Evolutionary conservation across 2,888 invertebrate genomes (phyloP).

Genomic region (Fabriciana adippe): DNA sequence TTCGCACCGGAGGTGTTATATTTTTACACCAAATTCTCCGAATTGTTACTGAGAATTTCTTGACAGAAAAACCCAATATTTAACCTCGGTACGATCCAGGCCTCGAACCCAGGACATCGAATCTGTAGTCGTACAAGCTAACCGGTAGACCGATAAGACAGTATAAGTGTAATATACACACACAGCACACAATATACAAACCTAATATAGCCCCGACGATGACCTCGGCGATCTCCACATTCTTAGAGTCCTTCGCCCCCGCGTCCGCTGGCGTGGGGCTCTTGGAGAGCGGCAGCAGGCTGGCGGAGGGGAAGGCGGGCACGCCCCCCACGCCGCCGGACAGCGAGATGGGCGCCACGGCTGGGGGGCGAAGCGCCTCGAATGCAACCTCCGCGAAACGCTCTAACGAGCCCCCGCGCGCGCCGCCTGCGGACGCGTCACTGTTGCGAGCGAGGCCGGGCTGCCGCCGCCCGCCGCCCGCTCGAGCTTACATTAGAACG

Average conservation of each 20-base stretch:
- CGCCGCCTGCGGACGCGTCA: slow-evolving; percentile 79
- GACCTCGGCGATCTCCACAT: slow-evolving; percentile 97
- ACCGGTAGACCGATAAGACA: not conserved
- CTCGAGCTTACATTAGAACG: slow-evolving; percentile 66
- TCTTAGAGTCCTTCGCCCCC: slow-evolving; percentile 91
- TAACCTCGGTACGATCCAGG: too few species aligned
- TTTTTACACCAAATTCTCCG: too few species aligned
- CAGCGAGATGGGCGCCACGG: slow-evolving; percentile 92
- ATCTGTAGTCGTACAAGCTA: not conserved
- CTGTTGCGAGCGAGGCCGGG: slow-evolving; percentile 35
- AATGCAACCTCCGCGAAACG: slow-evolving; percentile 90
- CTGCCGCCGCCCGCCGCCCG: slow-evolving; percentile 36
- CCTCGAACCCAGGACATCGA: too few species aligned
- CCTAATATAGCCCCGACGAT: slow-evolving; percentile 99
- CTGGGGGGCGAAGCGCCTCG: slow-evolving; percentile 85
- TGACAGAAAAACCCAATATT: too few species aligned
- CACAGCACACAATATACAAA: slow-evolving; percentile 57
- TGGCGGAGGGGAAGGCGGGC: slow-evolving; percentile 85
- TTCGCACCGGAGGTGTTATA: too few species aligned
- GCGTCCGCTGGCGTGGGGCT: slow-evolving; percentile 90
- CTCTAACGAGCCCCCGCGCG: slow-evolving; percentile 84
- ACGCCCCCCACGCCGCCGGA: slow-evolving; percentile 82
- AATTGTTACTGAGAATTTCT: too few species aligned
- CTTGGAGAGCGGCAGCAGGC: slow-evolving; percentile 89
- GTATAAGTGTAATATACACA: not conserved